Base-by-base conservation (phyloP, 2,888 invertebrate genomes). In the Tipula unca region DNA sequence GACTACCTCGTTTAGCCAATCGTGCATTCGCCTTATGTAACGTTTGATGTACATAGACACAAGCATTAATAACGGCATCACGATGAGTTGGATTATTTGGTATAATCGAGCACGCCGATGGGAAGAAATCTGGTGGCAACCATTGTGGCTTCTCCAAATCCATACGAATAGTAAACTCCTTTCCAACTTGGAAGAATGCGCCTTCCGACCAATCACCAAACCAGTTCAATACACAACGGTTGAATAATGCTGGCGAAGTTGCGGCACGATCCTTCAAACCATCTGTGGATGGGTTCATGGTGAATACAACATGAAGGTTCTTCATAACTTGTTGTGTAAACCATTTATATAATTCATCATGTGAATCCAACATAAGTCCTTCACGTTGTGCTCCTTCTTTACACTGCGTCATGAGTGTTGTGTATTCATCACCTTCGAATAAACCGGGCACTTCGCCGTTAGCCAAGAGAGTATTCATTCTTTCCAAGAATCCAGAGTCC, bases 141-240 rank as follows among this genome's bases (percentile, higher is more conserved):
- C 99, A 99, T 39, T 92, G 93, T 0, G 95, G 94, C 86, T 94
- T 95, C 89, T 99, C 99, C 88, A 99, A 93, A 92, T 99, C 99
- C 89, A 99, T 95, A 88, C 97, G 96, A 88, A 94, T 95, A 17
- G 99, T 99, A 90, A 99, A 98, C 91, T 99, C 99, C 90, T 96
- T 96, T 88, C 98, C 99, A 87, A 98, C 96, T 92, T 98, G 97
- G 94, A 96, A 98, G 36, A 98, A 91, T 0, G 98, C 98, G 1
- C 97, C 97, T 89, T 98, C 98, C 29, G 98, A 98, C 99, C 99
- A 99, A 91, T 99, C 99, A 13, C 99, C 99, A 91, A 99, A 99
- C 99, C 99, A 99, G 91, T 99, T 99, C 88, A 99, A 93, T 13
- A 99, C 99, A 91, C 99, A 99, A 91, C 99, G 94, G 92, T 99